These are phyloP conservation scores for Opisthocomus hoazin DNA, from an alignment of 2,113 vertebrate species.

Conservation along the genomic window DNA sequence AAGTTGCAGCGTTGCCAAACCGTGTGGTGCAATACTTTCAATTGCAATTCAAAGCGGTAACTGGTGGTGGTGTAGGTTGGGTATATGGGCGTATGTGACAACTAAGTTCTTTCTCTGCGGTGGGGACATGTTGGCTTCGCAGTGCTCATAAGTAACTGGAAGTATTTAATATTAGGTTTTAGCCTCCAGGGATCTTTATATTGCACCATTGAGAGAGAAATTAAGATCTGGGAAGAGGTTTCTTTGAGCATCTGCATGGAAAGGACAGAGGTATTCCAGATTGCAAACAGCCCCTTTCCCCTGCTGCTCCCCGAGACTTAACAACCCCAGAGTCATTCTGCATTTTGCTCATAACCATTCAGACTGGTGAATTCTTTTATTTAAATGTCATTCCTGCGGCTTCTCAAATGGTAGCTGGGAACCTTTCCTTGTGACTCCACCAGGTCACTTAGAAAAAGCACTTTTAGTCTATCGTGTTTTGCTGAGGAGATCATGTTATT, in stretches of 20 bases:
- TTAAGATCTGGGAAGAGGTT: background rate
- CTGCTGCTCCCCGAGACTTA: background rate
- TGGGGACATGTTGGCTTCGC: background rate
- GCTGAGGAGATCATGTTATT: background rate
- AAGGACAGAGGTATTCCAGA: background rate
- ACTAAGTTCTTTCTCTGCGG: background rate
- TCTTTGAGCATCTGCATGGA: background rate
- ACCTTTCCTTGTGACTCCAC: background rate
- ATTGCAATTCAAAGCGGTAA: background rate
- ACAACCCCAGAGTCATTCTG: background rate
- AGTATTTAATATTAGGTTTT: background rate
- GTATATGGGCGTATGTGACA: fast-evolving
- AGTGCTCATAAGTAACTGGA: background rate
- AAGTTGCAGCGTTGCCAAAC: background rate
- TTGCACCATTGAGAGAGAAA: background rate
- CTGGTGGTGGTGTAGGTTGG: background rate
- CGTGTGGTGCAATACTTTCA: background rate
- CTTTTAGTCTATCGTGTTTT: background rate
- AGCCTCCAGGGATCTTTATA: background rate
- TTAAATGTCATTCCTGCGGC: background rate
- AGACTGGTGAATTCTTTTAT: background rate
- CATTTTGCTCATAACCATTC: background rate
- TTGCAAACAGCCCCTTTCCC: background rate
- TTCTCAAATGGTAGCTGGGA: background rate
- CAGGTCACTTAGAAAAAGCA: background rate